Evolutionary conservation across 2,888 invertebrate species (phyloP).

Genomic region (Rotaria magnacalcarata): DNA sequence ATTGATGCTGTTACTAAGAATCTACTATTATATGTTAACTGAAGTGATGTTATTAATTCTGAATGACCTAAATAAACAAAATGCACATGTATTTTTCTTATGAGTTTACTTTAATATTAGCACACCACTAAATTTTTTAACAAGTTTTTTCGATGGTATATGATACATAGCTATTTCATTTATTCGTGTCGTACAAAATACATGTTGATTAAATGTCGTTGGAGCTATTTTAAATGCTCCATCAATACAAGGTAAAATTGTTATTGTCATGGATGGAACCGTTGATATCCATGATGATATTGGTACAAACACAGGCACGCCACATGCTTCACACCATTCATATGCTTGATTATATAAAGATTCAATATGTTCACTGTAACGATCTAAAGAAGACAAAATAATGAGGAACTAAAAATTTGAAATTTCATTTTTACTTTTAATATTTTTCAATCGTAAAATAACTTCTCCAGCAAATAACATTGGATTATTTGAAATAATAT

Average conservation of each 20-base stretch:
- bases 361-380: slow-evolving; percentile 63
- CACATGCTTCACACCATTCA: slow-evolving; percentile 87
- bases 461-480: slow-evolving; percentile 83
- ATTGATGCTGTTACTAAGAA: slow-evolving; percentile 78
- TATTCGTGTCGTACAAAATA: slow-evolving; percentile 52
- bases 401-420: not conserved
- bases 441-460: slow-evolving; percentile 77
- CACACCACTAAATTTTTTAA: slow-evolving; percentile 77
- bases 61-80: slow-evolving; percentile 68
- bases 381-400: slow-evolving; percentile 48
- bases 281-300: slow-evolving; percentile 75
- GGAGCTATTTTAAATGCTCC: slow-evolving; percentile 50
- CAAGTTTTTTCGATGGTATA: slow-evolving; percentile 70
- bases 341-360: slow-evolving; percentile 77
- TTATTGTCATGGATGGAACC: slow-evolving; percentile 54
- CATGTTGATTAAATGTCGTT: slow-evolving; percentile 55
- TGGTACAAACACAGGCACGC: slow-evolving; percentile 77
- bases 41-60: slow-evolving; percentile 73
- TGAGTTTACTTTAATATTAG: not conserved
- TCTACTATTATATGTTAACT: slow-evolving; percentile 73
- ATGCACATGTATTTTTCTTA: too few relatives aligned
- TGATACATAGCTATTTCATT: slow-evolving; percentile 56
- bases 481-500: slow-evolving; percentile 77
- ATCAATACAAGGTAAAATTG: slow-evolving; percentile 51
- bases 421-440: slow-evolving; percentile 52